Evolutionary conservation across 2,797 vertebrate species (phyloP), one percentile per base, ranked within the genome.

Genomic region (Carapus acus): DNA sequence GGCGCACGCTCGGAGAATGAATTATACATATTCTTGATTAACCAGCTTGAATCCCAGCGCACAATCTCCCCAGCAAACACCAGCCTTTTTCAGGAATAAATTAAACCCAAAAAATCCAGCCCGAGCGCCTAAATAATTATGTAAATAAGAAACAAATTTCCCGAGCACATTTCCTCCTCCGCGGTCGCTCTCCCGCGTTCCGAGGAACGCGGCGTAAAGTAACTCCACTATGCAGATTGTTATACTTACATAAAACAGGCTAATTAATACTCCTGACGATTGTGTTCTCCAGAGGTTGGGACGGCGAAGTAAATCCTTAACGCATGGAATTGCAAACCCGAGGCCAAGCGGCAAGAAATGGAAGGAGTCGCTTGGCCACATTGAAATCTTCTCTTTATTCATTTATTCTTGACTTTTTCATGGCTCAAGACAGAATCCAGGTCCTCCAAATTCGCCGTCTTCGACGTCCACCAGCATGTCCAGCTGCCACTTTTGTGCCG

Each of bases 181-280:
- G 71, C 64, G 73, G 56, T 80, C 77, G 72, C 71, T 82, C 73
- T 80, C 74, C 76, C 44, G 82, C 77, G 74, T 81, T 80, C 64
- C 76, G 68, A 85, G 81, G 77, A 79, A 79, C 76, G 71, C 74
- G 68, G 73, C 21, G 74, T 76, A 78, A 79, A 83, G 85, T 84
- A 84, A 83, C 84, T 86, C 83, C 82, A 81, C 81, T 82, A 80
- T 69, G 78, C 68, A 74, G 75, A 85, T 85, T 61, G 65, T 85
- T 83, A 84, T 76, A 83, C 75, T 83, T 82, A 81, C 79, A 84
- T 75, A 82, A 86, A 85, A 85, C 77, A 78, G 82, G 79, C 82
- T 86, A 85, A 88, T 86, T 84, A 87, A 86, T 85, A 86, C 84
- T 84, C 86, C 82, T 82, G 83, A 80, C 78, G 78, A 85, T 85